A percentile compares a stretch with the other conserved stretches of the same genome.
These are phyloP conservation scores for Candoia aspera DNA, from an alignment of 2,113 vertebrate species.

Conservation along the genomic window DNA sequence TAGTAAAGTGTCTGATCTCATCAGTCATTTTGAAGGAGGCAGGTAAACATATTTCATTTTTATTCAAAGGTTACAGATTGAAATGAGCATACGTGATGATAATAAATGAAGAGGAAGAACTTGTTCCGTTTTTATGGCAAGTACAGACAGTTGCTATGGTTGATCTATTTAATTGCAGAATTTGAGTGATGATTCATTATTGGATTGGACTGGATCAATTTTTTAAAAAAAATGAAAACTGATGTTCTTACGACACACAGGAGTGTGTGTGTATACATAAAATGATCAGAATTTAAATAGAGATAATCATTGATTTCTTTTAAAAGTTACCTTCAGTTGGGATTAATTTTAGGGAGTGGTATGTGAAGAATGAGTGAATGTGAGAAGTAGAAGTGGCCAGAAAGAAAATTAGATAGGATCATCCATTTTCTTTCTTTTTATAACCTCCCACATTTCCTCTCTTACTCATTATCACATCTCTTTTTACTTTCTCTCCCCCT, in stretches of 20 bases:
- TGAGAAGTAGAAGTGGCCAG: not conserved
- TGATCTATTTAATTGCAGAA: not conserved
- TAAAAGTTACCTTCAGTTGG: not conserved
- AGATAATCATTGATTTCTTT: not conserved
- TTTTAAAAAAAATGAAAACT: not conserved
- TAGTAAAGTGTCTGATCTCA: conserved; percentile 92
- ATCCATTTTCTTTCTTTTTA: not conserved
- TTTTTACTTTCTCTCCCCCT: conserved; percentile 1
- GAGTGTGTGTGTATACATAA: not conserved
- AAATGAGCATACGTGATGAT: not conserved
- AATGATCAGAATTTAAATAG: not conserved
- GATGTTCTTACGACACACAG: not conserved
- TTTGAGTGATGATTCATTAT: not conserved
- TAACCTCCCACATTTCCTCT: not conserved
- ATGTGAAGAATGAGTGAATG: not conserved
- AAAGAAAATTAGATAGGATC: not conserved
- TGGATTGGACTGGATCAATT: not conserved
- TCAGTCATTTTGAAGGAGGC: conserved; percentile 93
- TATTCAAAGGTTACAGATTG: conserved; percentile 14
- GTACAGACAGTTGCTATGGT: not conserved
- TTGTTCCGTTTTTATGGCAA: not conserved
- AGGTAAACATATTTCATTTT: conserved; percentile 74
- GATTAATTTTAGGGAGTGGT: not conserved
- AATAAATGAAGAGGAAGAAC: not conserved
- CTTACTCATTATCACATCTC: not conserved